These are phyloP conservation scores for Patiria pectinifera DNA, from an alignment of 53 echinoderm and acorn worm species.

Conservation along the genomic window DNA sequence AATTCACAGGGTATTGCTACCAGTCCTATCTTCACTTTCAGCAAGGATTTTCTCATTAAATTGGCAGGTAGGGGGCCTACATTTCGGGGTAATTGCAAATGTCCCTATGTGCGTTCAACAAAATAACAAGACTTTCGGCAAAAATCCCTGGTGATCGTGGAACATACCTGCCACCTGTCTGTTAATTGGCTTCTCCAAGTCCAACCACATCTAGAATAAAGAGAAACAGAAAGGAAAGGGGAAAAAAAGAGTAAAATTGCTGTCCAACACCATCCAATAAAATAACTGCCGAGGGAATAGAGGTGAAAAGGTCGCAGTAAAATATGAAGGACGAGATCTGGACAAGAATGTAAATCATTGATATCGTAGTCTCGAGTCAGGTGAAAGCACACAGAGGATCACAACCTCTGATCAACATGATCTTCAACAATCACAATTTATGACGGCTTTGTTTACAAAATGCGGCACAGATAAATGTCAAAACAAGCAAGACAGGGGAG, in stretches of 20 bases:
- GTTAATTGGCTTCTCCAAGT: constrained; percentile 83
- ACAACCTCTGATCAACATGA: not conserved
- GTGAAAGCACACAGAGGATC: not conserved
- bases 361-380: not conserved
- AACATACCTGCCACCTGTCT: constrained; percentile 88
- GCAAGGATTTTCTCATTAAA: too few species aligned
- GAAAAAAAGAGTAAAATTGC: not conserved
- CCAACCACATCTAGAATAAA: constrained; percentile 81
- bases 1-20: too few species aligned
- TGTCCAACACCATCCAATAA: not conserved
- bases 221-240: constrained; percentile 2
- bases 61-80: too few species aligned
- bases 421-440: not conserved
- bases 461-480: constrained; percentile 4
- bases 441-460: not conserved
- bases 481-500: constrained; percentile 18
- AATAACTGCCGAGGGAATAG: not conserved
- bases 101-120: too few species aligned
- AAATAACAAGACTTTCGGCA: too few species aligned
- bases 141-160: not conserved
- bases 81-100: too few species aligned
- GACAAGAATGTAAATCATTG: not conserved
- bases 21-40: too few species aligned
- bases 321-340: not conserved
- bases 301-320: not conserved